Conservation (phyloP, 2,888 invertebrate species). For the Noctua janthina region DNA sequence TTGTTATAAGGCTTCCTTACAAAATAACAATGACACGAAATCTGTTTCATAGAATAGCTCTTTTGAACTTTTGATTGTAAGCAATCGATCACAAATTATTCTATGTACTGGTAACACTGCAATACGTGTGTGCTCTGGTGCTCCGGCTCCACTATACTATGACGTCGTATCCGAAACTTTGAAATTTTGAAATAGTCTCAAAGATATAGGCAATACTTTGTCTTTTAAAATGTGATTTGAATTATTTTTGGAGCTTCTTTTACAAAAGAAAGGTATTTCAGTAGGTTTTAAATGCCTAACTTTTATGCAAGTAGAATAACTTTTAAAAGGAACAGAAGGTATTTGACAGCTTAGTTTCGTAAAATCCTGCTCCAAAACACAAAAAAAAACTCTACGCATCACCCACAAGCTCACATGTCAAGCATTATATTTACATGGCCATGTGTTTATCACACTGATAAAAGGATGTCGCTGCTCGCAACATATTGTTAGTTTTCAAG, state of each 20-base stretch:
- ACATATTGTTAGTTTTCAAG: slow-evolving; percentile 82
- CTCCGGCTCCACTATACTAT: not conserved
- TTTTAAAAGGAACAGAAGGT: not conserved
- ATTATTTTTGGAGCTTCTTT: too few species aligned
- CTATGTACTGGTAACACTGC: not conserved
- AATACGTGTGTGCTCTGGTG: not conserved
- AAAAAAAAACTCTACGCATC: not conserved
- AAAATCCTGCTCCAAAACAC: not conserved
- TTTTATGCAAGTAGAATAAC: not conserved
- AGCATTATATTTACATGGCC: slow-evolving; percentile 52
- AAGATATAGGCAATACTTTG: not conserved
- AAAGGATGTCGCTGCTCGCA: slow-evolving; percentile 75
- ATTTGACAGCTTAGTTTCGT: not conserved
- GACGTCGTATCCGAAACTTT: slow-evolving; percentile 50
- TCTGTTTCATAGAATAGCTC: too few species aligned
- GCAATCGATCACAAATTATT: not conserved
- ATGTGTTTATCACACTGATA: slow-evolving; percentile 76
- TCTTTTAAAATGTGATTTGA: not conserved
- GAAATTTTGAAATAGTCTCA: slow-evolving; percentile 11
- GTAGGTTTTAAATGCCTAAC: not conserved
- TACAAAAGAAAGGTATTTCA: not conserved
- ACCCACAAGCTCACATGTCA: slow-evolving; percentile 6
- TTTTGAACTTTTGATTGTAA: not conserved
- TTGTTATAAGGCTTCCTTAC: not conserved
- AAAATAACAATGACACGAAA: not conserved